Base-by-base conservation (phyloP, 2,888 invertebrate genomes). In the Torymus texanus region DNA sequence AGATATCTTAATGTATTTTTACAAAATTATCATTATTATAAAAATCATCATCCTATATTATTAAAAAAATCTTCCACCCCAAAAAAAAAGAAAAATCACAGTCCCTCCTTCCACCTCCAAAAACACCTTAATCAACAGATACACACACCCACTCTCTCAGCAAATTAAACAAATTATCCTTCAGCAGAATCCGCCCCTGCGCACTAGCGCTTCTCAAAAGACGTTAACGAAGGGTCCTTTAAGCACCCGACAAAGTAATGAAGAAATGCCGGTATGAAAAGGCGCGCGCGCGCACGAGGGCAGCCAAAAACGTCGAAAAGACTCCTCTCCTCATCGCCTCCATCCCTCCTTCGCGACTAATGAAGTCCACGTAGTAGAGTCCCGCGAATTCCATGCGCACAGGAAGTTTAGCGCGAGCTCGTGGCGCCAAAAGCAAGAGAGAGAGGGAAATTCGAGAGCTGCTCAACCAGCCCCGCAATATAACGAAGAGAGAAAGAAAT, bases 81-180 rank as follows among this genome's bases (percentile, higher is more conserved):
- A 5, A 8, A 41, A 41, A 41, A 41, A 41, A 8, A 41, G 41
- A 41, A 41, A 41, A 41, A 41, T 41, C 41, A 41, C 41, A 8
- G 8, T 8, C 41, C 2, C 29, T 29, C 29, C 29, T 21, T 4
- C 3, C 29, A 3, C 3, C 29, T 5, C 41, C 8, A 8, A 24
- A 59, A 67, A 61, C 3, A 18, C 18, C 67, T 73, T 78, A 62
- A 73, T 78, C 73, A 78, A 67, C 71, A 73, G 62, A 73, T 72
- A 16, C 13, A 66, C 13, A 66, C 66, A 11, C 41, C 8, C 41
- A n/a, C n/a, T 41, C 41, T 41, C 41, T 8, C 18, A n/a, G 66
- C 24, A 71, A 79, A 79, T 71, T 65, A 67, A 75, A 75, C 75
- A 62, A 79, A 79, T 79, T 72, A 79, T 71, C 65, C 50, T 8